These are phyloP conservation scores for Trichogramma pretiosum DNA, from an alignment of 1,140 invertebrate species.

Conservation along the genomic window DNA sequence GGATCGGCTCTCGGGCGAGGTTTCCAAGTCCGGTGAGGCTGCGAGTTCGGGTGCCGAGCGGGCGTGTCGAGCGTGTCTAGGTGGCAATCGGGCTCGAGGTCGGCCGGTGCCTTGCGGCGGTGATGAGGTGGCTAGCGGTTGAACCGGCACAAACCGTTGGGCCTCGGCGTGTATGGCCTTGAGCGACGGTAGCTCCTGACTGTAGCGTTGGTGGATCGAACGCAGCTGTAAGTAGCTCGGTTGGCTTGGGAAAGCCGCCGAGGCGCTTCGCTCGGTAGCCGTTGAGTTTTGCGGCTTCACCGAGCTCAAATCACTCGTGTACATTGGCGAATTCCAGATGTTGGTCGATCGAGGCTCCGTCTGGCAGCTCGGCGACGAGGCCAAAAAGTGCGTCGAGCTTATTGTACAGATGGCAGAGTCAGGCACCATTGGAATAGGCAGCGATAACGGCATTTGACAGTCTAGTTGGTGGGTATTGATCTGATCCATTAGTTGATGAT, in stretches of 20 bases:
- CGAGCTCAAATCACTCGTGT: conserved; percentile 77
- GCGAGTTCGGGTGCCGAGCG: conserved; percentile 45
- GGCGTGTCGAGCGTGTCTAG: conserved; percentile 55
- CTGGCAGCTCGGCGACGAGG: conserved; percentile 47
- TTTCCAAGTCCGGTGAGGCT: conserved; percentile 57
- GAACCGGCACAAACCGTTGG: conserved; percentile 51
- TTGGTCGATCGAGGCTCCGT: conserved; percentile 32
- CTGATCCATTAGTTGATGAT: conserved; percentile 26
- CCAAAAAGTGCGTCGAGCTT: conserved; percentile 42
- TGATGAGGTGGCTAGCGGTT: conserved; percentile 46
- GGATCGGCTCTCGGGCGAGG: conserved; percentile 76
- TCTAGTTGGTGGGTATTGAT: conserved; percentile 30
- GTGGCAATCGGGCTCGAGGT: conserved; percentile 50
- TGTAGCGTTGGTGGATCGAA: conserved; percentile 58
- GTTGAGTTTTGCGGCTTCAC: conserved; percentile 69
- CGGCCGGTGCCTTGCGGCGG: conserved; percentile 36
- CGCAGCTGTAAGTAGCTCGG: conserved; percentile 54
- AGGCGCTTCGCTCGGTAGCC: conserved; percentile 53
- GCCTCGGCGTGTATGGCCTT: conserved; percentile 65
- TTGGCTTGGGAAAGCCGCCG: conserved; percentile 59
- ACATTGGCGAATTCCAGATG: conserved; percentile 59
- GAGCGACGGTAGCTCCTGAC: conserved; percentile 63
- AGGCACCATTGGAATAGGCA: conserved; percentile 14
- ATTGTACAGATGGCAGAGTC: conserved; percentile 42
- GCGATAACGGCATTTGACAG: conserved; percentile 30